Conservation (phyloP, 1,140 invertebrate species). For the Cydia amplana region DNA sequence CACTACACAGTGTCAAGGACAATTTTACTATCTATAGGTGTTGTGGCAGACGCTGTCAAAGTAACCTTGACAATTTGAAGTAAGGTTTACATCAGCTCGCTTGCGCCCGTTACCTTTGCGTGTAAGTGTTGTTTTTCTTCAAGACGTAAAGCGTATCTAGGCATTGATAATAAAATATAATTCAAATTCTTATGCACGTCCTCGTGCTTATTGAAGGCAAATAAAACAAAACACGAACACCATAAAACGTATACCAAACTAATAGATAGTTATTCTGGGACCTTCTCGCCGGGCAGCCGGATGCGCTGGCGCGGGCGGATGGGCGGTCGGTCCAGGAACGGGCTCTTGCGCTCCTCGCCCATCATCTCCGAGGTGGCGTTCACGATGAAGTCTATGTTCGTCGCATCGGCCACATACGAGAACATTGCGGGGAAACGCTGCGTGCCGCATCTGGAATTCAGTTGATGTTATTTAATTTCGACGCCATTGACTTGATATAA, state of each 20-base stretch:
- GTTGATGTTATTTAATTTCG: no score
- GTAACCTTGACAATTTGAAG: no score
- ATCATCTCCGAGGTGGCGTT: constrained; percentile 56
- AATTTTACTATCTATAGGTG: no score
- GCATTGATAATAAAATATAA: no score
- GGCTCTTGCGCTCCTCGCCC: constrained; percentile 56
- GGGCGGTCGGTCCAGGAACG: constrained; percentile 52
- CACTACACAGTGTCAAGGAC: no score
- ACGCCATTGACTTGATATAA: no score
- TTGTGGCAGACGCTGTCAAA: no score
- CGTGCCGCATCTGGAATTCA: constrained; percentile 59
- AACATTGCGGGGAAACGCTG: constrained; percentile 68
- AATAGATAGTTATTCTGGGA: background rate
- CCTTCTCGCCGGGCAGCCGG: background rate
- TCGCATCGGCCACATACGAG: constrained; percentile 53
- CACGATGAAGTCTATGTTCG: constrained; percentile 60
- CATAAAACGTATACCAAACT: background rate
- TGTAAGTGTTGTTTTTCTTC: no score
- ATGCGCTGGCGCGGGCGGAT: background rate
- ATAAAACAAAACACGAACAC: background rate
- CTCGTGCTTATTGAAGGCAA: background rate
- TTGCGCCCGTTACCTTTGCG: no score
- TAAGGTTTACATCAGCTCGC: no score
- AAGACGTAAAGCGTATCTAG: no score
- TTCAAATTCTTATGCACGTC: no score